A percentile compares a stretch with the other conserved stretches of the same genome.
phyloP scores from a whole-genome alignment of 2,113 vertebrate genomes.

The Butorides virescens region DNA sequence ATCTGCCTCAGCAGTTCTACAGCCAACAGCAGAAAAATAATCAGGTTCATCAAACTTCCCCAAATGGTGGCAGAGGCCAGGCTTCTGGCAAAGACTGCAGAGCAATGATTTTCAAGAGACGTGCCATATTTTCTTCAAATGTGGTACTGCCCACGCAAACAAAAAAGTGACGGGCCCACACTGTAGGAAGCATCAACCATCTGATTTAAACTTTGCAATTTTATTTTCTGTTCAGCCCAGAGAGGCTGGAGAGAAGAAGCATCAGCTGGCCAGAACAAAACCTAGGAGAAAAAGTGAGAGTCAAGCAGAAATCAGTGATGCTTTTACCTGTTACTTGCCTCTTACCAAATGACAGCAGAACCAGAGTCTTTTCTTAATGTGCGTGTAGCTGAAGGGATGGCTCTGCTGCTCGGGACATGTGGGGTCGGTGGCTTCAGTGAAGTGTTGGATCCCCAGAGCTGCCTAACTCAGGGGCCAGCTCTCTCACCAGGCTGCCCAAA shows the following conservation, averaged over 20 bases:
- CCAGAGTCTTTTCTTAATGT: background rate
- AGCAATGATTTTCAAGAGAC: background rate
- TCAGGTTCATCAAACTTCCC: background rate
- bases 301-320: fast-evolving
- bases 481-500: background rate
- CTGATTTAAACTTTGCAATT: background rate
- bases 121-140: background rate
- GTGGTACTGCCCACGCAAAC: background rate
- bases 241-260: background rate
- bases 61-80: background rate
- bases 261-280: background rate
- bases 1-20: background rate
- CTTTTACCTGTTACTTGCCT: fast-evolving
- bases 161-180: background rate
- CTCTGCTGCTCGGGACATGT: fast-evolving
- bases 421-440: background rate
- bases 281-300: background rate
- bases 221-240: background rate
- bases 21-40: background rate
- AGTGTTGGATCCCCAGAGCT: background rate
- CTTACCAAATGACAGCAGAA: background rate
- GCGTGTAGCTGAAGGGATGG: fast-evolving
- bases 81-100: background rate
- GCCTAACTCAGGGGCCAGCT: background rate
- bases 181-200: background rate